Percentiles rank a stretch among this genome's conserved stretches.
Evolutionary conservation across 2,888 invertebrate species (phyloP).

Genomic region (Epinotia demarniana): DNA sequence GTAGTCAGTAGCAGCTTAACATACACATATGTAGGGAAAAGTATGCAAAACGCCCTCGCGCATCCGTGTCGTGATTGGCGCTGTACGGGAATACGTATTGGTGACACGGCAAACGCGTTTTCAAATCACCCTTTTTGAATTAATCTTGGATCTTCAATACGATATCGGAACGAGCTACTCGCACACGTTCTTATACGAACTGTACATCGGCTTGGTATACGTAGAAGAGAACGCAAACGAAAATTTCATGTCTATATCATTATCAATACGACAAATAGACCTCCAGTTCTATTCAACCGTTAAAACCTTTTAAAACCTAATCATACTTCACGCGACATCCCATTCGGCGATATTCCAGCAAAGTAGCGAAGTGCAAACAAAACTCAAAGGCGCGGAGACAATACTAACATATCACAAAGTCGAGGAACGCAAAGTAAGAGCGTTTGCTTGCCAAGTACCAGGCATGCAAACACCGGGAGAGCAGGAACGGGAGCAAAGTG

Average conservation of each 20-base stretch:
- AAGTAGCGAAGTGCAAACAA: slow-evolving; percentile 68
- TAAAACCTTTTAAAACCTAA: slow-evolving; percentile 26
- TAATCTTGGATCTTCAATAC: not conserved
- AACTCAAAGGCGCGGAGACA: slow-evolving; percentile 74
- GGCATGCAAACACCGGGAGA: slow-evolving; percentile 75
- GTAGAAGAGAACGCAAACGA: not conserved
- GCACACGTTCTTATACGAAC: not conserved
- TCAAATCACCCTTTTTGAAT: not conserved
- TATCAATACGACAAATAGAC: not conserved
- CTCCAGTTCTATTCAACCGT: not conserved
- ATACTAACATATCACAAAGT: slow-evolving; percentile 72
- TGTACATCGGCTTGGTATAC: not conserved
- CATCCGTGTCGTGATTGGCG: too few relatives aligned
- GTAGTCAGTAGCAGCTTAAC: too few relatives aligned
- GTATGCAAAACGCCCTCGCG: too few relatives aligned
- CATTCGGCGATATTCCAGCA: slow-evolving; percentile 51
- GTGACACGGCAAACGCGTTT: not conserved
- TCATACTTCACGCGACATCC: slow-evolving; percentile 15
- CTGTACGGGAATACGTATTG: too few relatives aligned
- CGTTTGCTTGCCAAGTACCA: slow-evolving; percentile 75
- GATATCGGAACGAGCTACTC: not conserved
- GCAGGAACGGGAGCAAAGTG: slow-evolving; percentile 61
- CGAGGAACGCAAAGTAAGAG: slow-evolving; percentile 75
- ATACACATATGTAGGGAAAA: too few relatives aligned
- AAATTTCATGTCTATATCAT: not conserved